A percentile compares a stretch with the other conserved stretches of the same genome.
phyloP scores from a whole-genome alignment of 2,797 vertebrate genomes.

The Muscicapa striata region DNA sequence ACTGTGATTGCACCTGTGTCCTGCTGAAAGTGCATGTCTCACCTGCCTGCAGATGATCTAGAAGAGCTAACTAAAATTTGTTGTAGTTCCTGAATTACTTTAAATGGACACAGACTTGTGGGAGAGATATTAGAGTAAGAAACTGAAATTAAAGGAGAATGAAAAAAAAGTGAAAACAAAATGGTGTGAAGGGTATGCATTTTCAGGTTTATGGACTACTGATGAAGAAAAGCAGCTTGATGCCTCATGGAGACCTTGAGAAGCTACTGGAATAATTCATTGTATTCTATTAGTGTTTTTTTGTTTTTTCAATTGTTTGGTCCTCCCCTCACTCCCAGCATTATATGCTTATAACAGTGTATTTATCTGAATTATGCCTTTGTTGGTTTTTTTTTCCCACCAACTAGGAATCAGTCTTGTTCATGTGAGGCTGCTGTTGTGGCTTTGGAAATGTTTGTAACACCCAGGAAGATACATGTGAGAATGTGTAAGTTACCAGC shows the following conservation, averaged over 20 bases:
- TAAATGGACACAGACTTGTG: background rate
- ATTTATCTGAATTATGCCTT: background rate
- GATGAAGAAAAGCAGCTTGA: background rate
- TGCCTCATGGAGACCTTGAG: background rate
- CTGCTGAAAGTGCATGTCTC: background rate
- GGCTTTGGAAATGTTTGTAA: background rate
- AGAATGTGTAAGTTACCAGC: background rate
- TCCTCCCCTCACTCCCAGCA: background rate
- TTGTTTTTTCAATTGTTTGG: background rate
- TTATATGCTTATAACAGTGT: background rate
- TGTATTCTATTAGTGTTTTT: fast-evolving
- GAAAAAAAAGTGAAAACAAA: background rate
- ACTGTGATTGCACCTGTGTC: background rate
- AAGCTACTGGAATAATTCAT: background rate
- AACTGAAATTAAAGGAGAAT: background rate
- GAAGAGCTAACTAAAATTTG: background rate
- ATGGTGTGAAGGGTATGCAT: background rate
- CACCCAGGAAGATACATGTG: background rate
- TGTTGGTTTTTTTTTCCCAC: background rate
- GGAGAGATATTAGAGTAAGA: background rate
- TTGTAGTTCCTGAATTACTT: background rate
- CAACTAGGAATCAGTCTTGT: background rate
- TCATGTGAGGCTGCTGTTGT: background rate
- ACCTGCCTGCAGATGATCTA: background rate
- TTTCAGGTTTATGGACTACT: background rate